Conservation (phyloP, 2,888 invertebrate species). For the Athalia circularis region DNA sequence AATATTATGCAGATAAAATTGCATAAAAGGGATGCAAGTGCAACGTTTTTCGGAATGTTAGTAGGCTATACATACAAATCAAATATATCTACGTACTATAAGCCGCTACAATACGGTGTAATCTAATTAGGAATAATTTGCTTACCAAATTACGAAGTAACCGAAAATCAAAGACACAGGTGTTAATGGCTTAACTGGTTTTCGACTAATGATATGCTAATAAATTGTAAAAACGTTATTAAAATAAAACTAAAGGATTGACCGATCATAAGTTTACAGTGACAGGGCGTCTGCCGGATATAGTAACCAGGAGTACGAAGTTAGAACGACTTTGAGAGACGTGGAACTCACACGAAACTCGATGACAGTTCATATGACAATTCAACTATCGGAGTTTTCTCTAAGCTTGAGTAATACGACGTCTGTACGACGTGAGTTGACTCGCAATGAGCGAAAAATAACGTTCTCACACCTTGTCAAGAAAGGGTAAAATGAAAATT, state of each 20-base stretch:
- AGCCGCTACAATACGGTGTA: slow-evolving; percentile 22
- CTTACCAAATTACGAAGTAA: slow-evolving; percentile 12
- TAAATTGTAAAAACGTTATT: slow-evolving; percentile 15
- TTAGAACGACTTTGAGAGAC: not conserved
- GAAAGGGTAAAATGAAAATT: too few relatives aligned
- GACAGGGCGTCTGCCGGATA: slow-evolving; percentile 64
- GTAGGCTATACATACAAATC: slow-evolving; percentile 16
- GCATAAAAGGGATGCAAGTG: not conserved
- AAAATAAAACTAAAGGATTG: slow-evolving; percentile 20
- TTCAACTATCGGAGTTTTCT: not conserved
- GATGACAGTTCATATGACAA: too few relatives aligned
- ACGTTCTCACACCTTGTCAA: too few relatives aligned
- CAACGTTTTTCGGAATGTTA: slow-evolving; percentile 34
- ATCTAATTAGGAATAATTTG: not conserved
- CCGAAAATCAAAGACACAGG: not conserved
- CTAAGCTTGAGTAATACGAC: not conserved
- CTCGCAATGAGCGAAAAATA: too few relatives aligned
- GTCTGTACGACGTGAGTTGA: too few relatives aligned
- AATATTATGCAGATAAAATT: not conserved
- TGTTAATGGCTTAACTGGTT: slow-evolving; percentile 5
- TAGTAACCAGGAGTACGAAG: slow-evolving; percentile 39
- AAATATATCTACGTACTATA: slow-evolving; percentile 5
- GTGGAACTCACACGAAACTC: not conserved
- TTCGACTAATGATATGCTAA: not conserved
- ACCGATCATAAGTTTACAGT: slow-evolving; percentile 36